Conservation (phyloP, 2,797 vertebrate genomes). For the Capromys pilorides region DNA sequence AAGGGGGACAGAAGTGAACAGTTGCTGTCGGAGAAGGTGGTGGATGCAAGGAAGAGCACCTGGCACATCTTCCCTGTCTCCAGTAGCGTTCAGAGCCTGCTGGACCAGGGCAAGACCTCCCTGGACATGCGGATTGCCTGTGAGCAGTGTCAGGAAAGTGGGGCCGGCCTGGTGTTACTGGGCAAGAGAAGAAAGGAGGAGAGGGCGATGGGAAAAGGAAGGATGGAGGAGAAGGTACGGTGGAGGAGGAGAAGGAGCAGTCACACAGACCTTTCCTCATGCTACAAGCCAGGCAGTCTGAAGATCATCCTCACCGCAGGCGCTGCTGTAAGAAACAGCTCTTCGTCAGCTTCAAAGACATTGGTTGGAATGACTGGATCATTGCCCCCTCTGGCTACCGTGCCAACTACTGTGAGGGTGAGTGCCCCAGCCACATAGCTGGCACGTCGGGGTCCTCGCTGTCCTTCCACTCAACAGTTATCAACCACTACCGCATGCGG, state of each 20-base stretch:
- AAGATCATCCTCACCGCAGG: conserved; percentile 89
- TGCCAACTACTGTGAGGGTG: conserved; percentile 98
- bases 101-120: conserved; percentile 88
- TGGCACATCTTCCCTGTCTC: conserved; percentile 97
- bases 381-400: conserved; percentile 93
- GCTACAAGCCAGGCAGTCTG: conserved; percentile 93
- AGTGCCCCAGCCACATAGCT: conserved; percentile 95
- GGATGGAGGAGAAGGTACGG: conserved; percentile 79
- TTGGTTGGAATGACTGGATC: conserved; percentile 93
- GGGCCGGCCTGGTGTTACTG: conserved; percentile 90
- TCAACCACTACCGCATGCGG: conserved; percentile 97
- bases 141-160: conserved; percentile 92
- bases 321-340: conserved; percentile 98
- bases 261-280: conserved; percentile 97
- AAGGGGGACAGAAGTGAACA: conserved; percentile 86
- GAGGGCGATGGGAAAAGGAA: conserved; percentile 87
- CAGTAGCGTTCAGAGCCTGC: conserved; percentile 90
- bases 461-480: conserved; percentile 98
- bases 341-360: conserved; percentile 98
- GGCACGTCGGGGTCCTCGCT: conserved; percentile 94
- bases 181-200: conserved; percentile 89
- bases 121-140: conserved; percentile 92
- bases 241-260: conserved; percentile 91
- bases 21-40: conserved; percentile 92
- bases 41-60: conserved; percentile 95